phyloP scores from a whole-genome alignment of 2,797 vertebrate genomes.

The Hydrocynus forskahlii region DNA sequence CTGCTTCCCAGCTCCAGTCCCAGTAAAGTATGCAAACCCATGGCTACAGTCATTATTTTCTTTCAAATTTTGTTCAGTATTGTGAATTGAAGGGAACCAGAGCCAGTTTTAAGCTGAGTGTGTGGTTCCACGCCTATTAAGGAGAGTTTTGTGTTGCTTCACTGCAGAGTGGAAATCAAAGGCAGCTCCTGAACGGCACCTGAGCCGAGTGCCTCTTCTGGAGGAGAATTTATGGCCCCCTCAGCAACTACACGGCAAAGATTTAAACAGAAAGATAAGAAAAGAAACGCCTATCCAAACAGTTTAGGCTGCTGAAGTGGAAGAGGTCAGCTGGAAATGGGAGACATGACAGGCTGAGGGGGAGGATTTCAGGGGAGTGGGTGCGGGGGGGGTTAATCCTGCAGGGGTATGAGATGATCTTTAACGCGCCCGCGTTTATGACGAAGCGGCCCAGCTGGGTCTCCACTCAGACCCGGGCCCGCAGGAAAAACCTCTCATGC shows the following conservation, averaged over 20 bases:
- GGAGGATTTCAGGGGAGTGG: not conserved
- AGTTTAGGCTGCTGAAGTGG: constrained; percentile 20
- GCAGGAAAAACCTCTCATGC: constrained; percentile 22
- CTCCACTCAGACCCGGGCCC: constrained; percentile 4
- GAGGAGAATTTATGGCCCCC: constrained; percentile 9
- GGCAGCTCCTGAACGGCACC: not conserved
- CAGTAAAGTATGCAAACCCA: too few relatives aligned
- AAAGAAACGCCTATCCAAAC: constrained; percentile 13
- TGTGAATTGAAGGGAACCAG: too few relatives aligned
- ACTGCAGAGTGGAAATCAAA: not conserved
- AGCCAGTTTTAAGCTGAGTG: too few relatives aligned
- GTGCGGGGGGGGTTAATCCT: constrained; percentile 33
- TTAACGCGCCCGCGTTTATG: constrained; percentile 20
- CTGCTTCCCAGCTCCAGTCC: too few relatives aligned
- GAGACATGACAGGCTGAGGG: not conserved
- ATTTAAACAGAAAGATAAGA: not conserved
- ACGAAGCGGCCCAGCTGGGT: constrained; percentile 15
- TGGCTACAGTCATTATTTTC: too few relatives aligned
- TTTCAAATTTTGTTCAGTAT: too few relatives aligned
- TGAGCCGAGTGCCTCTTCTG: constrained; percentile 1
- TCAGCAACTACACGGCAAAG: not conserved
- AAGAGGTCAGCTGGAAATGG: not conserved
- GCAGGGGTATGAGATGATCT: constrained; percentile 31
- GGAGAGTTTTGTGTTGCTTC: not conserved
- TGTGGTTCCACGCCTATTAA: too few relatives aligned